Evolutionary conservation across 2,113 vertebrate species (phyloP).

Genomic region (Oreochromis niloticus): DNA sequence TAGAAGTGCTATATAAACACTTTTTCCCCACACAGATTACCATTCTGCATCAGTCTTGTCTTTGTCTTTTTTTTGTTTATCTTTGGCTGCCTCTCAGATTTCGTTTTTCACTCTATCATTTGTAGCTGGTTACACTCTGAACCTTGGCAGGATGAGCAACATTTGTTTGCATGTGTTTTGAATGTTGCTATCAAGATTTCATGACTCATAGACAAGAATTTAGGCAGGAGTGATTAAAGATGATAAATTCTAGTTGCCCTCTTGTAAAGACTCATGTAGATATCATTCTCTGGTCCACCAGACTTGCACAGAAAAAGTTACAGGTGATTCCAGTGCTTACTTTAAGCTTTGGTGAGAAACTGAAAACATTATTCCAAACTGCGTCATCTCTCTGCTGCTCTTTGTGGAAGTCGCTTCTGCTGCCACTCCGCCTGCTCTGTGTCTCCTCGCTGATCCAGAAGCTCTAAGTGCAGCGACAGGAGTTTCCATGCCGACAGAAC

Average conservation of each 20-base stretch:
- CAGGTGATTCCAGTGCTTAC: constrained; percentile 14
- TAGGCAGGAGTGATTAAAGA: not conserved
- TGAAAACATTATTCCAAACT: constrained; percentile 15
- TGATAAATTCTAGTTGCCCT: constrained; percentile 8
- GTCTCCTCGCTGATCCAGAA: constrained; percentile 25
- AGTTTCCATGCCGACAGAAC: constrained; percentile 28
- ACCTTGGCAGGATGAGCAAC: not conserved
- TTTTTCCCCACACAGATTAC: not conserved
- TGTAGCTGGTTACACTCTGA: not conserved
- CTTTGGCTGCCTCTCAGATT: not conserved
- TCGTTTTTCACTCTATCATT: not conserved
- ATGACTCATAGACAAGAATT: not conserved
- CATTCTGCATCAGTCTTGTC: not conserved
- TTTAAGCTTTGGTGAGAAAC: constrained; percentile 24
- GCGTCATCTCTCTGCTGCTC: not conserved
- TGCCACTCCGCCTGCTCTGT: constrained; percentile 24
- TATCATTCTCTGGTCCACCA: not conserved
- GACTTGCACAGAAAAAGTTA: not conserved
- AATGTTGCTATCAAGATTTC: not conserved
- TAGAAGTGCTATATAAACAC: not conserved
- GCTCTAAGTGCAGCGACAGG: constrained; percentile 8
- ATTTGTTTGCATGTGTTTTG: not conserved
- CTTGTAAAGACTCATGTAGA: constrained; percentile 1
- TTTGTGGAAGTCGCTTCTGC: constrained; percentile 1
- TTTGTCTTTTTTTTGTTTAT: not conserved